Evolutionary conservation across 2,888 invertebrate genomes (phyloP), one percentile per base, ranked within the genome.

Genomic region (Acrobasis repandana): DNA sequence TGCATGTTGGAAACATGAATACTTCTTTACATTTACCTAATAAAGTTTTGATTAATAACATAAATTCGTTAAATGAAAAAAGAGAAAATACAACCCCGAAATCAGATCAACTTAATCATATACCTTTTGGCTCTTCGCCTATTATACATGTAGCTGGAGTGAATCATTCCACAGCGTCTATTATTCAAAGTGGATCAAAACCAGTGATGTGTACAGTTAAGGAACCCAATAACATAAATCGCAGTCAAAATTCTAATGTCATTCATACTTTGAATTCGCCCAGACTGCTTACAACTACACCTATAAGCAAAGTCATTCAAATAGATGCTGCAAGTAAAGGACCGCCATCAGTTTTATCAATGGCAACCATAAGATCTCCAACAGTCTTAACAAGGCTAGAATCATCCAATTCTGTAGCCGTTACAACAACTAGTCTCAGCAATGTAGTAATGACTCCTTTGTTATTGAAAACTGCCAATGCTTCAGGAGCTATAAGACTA

Each of bases 201-300:
- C 73, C 89, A 38, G 77, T 83, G 10, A 69, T 81, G 65, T 82
- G 82, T 65, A 82, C 77, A 65, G 60, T 85, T 61, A 86, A 88
- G 68, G 88, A 90, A 66, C 66, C 80, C 50, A 79, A 66, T 66
- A 68, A 76, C 11, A 73, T 80, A 6, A 86, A 68, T 64, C 82
- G 86, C 75, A 82, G 80, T 58, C 83, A 84, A 68, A 73, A 74
- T 36, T 75, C 87, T 43, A 90, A 91, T 69, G 83, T 89, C 48
- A 93, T 87, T 75, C 93, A 80, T 75, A 82, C 78, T 33, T 72
- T 89, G 43, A 86, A 82, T 72, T 77, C 89, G 5, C 88, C 86
- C 73, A 79, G 89, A 67, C 64, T 89, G 43, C 68, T 90, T 56
- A 79, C 86, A 47, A 83, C 86, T 38, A 73, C 78, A 14, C 77